Conservation (phyloP, 2,113 vertebrate species). For the Pionites leucogaster region DNA sequence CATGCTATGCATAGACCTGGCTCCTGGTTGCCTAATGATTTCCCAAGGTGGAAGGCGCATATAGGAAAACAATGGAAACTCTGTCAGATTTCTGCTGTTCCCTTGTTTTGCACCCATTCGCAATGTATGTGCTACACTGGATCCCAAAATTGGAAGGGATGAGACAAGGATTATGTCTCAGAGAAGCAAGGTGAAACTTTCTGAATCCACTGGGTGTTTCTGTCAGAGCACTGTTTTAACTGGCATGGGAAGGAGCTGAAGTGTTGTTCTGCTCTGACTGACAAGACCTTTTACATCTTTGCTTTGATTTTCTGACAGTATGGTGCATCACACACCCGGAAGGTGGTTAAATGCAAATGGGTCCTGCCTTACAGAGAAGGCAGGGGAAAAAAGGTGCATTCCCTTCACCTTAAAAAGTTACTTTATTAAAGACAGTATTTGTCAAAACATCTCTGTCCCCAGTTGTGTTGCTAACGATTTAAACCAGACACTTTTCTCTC, state of each 20-base stretch:
- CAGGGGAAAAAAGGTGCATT: neutral
- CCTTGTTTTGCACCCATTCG: neutral
- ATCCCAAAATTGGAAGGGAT: neutral
- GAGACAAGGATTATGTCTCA: rapidly evolving
- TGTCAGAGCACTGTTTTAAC: neutral
- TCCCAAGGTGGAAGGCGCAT: neutral
- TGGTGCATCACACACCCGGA: neutral
- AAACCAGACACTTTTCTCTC: neutral
- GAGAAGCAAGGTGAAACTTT: neutral
- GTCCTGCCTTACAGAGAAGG: neutral
- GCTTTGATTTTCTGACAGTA: neutral
- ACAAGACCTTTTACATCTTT: neutral
- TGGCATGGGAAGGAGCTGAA: neutral
- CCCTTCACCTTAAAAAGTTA: neutral
- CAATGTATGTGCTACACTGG: neutral
- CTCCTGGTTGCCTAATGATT: neutral
- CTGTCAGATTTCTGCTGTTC: neutral
- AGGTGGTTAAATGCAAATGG: neutral
- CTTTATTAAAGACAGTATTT: neutral
- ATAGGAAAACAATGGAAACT: neutral
- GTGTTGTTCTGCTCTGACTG: neutral
- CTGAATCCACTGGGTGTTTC: neutral
- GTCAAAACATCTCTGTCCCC: neutral
- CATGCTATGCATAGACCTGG: neutral
- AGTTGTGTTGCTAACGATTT: neutral